Evolutionary conservation across 1,140 invertebrate species (phyloP).

Genomic region (Zaprionus ghesquierei): DNA sequence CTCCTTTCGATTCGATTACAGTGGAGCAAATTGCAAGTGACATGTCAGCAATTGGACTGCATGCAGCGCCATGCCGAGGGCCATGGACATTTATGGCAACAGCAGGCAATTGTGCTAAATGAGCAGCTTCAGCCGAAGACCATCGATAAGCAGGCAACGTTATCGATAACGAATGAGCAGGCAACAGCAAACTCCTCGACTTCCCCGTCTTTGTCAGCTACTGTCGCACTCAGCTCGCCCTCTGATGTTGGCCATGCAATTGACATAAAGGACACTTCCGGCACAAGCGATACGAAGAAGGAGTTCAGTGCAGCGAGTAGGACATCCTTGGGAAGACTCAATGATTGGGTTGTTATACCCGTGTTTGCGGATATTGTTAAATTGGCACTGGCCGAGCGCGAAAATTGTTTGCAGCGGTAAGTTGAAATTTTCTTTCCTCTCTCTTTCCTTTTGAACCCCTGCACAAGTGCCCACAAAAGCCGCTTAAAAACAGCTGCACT

Average conservation of each 20-base stretch:
- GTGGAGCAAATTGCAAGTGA: slow-evolving; percentile 82
- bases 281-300: neutral
- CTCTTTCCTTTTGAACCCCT: slow-evolving; percentile 1
- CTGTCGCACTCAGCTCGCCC: slow-evolving; percentile 16
- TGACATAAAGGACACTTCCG: slow-evolving; percentile 47
- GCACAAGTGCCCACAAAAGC: neutral
- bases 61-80: slow-evolving; percentile 82
- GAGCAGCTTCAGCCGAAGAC: slow-evolving; percentile 65
- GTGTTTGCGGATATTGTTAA: slow-evolving; percentile 83
- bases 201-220: slow-evolving; percentile 1
- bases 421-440: slow-evolving; percentile 26
- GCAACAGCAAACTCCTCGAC: slow-evolving; percentile 1
- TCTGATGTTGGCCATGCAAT: slow-evolving; percentile 14
- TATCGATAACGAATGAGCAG: slow-evolving; percentile 32
- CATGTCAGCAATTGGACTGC: slow-evolving; percentile 81
- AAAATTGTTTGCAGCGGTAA: slow-evolving; percentile 79
- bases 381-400: slow-evolving; percentile 76
- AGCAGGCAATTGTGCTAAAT: slow-evolving; percentile 78
- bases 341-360: slow-evolving; percentile 82
- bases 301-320: slow-evolving; percentile 36
- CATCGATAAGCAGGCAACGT: slow-evolving; percentile 43
- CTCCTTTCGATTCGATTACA: slow-evolving; percentile 59
- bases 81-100: slow-evolving; percentile 80
- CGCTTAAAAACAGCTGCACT: neutral
- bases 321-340: slow-evolving; percentile 52